Base-by-base conservation (phyloP, 2,888 invertebrate genomes). In the Lepidonotus clava region DNA sequence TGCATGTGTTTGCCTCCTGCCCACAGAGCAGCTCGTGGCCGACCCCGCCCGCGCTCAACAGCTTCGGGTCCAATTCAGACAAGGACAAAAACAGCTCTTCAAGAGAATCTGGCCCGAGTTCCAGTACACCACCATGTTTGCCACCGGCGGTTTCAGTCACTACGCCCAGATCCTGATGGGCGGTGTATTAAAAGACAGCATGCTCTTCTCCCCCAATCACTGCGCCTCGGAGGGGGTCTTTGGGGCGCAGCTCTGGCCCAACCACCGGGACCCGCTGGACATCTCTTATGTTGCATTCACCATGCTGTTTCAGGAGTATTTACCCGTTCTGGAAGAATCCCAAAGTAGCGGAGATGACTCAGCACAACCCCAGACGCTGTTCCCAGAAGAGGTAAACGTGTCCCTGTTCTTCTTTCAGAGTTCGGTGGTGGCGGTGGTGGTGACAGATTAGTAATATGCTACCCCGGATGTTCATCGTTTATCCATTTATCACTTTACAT, bases 201-300 rank as follows among this genome's bases (percentile, higher is more conserved):
- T 1, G 2, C 14, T 76, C 38, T 2, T 4, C 21, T 40, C 38
- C 11, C 18, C 76, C 41, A n/a, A 41, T 38, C 36, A 76, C 40
- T 18, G 41, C 24, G 76, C 40, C 36, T 76, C 76, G 6, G 76
- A 76, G 41, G 76, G 76, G 8, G 36, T 76, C 76, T 76, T 40
- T 76, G 76, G 76, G 38, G 18, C 38, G 24, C 40, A 76, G n/a
- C 34, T 66, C 14, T n/a, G 24, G 66, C 66, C 66, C 66, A 6
- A n/a, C 6, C 14, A 8, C 11, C 66, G 8, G 24, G 38, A 28
- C 76, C 28, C n/a, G 28, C 36, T 24, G 40, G 40, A 76, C 2
- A 24, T 24, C n/a, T 18, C 8, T 1, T 38, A 76, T 76, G 41
- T 21, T 5, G 36, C 76, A n/a, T 76, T 76, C 41, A 11, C 38